Conservation (phyloP, 2,888 invertebrate species). For the Leptinotarsa rubiginosa region DNA sequence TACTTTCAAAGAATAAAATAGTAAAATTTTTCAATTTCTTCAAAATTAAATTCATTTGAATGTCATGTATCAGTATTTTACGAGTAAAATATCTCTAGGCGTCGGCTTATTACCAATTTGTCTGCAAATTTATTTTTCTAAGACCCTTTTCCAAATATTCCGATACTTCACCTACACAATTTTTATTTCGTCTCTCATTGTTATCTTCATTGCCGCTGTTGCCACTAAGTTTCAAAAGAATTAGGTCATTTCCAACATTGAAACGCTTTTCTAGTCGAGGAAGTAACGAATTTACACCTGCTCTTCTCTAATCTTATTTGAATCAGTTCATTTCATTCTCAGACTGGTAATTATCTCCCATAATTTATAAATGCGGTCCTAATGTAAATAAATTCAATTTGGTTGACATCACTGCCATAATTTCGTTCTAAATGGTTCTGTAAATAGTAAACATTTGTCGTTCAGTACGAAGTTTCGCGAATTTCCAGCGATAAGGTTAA, state of each 20-base stretch:
- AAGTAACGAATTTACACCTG: conserved; percentile 18
- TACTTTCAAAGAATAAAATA: too few relatives aligned
- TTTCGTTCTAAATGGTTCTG: neutral
- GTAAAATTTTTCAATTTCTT: too few relatives aligned
- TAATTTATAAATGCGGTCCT: conserved; percentile 1
- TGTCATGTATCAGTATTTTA: too few relatives aligned
- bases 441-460: conserved; percentile 15
- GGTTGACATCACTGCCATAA: conserved; percentile 15
- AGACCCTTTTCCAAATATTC: neutral
- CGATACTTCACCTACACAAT: neutral
- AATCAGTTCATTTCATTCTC: neutral
- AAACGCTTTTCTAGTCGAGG: neutral
- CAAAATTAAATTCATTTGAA: too few relatives aligned
- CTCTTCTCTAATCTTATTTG: conserved; percentile 4
- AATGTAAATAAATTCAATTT: conserved; percentile 14
- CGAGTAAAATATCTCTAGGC: too few relatives aligned
- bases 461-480: conserved; percentile 11
- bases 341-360: conserved; percentile 7
- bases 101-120: too few relatives aligned
- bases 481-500: neutral
- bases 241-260: conserved; percentile 17
- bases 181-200: neutral
- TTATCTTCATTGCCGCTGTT: conserved; percentile 1
- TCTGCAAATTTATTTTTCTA: too few relatives aligned
- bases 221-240: neutral